Base-by-base conservation (phyloP, 2,888 invertebrate species). In the Orgyia antiqua region DNA sequence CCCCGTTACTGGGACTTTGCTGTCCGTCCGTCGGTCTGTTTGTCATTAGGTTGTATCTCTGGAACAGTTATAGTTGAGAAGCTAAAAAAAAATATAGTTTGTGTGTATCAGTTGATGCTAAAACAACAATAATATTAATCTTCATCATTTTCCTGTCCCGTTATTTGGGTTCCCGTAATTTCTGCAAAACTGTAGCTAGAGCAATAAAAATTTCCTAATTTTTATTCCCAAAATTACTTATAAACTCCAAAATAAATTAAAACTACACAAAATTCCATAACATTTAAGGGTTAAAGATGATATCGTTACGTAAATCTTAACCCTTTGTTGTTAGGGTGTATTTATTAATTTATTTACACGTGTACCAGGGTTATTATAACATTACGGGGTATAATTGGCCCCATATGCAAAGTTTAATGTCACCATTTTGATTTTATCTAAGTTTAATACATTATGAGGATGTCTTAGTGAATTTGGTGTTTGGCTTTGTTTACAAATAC, bases 261-360 rank as follows among this genome's bases (percentile, higher is more conserved):
- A 11, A 10, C 11, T 9, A 5, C 9, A n/a, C 9, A 13, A 27
- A 10, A 4, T 17, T 11, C 3, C 18, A 24, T 24, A 24, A 24
- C 10, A 24, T 13, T 24, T 24, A 55, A 67, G 69, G 69, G 67
- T 67, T 68, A 55, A 50, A 58, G 74, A 75, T 74, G 54, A 56
- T 74, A 78, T 79, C 83, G 33, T 35, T 57, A 58, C 68, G 70
- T 64, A 67, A 74, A 76, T 78, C 76, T 79, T 74, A 76, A 69
- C 82, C 80, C 79, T 68, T 67, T 53, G 51, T 58, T 53, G 36
- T 54, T 51, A 73, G 82, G 78, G 70, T 66, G 30, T 68, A 74
- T 79, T 80, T 82, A 84, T 84, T 83, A 83, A 84, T 82, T 78
- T 82, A 82, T 82, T 77, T 78, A 74, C 68, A 65, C 67, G 57